Evolutionary conservation across 2,888 invertebrate genomes (phyloP).

Genomic region (Cryptosula pallasiana): DNA sequence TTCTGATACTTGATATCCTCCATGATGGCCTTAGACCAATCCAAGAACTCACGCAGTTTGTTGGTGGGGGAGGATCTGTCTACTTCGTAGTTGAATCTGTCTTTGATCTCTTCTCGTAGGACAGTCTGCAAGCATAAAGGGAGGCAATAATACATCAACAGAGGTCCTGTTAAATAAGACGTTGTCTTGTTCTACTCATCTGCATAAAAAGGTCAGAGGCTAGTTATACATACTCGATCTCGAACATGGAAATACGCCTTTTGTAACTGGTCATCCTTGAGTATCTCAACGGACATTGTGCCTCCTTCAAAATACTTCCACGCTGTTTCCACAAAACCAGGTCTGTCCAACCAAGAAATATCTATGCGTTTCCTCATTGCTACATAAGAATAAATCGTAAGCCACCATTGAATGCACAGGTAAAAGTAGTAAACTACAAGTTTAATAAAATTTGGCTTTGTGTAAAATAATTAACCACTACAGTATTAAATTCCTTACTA

Average conservation of each 20-base stretch:
- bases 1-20: conserved; percentile 50
- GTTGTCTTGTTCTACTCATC: too few relatives aligned
- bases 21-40: conserved; percentile 50
- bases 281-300: conserved; percentile 48
- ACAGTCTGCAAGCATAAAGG: conserved; percentile 38
- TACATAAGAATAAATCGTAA: not conserved
- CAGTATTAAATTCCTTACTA: too few relatives aligned
- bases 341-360: not conserved
- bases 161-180: too few relatives aligned
- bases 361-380: not conserved
- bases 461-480: too few relatives aligned
- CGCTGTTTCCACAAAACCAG: conserved; percentile 29
- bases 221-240: conserved; percentile 45
- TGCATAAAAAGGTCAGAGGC: too few relatives aligned
- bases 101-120: conserved; percentile 49
- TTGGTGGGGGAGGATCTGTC: conserved; percentile 51
- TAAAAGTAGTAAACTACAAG: too few relatives aligned
- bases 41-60: conserved; percentile 52
- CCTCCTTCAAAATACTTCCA: conserved; percentile 39
- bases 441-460: too few relatives aligned
- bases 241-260: conserved; percentile 49
- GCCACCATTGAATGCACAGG: not conserved
- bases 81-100: conserved; percentile 52
- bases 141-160: too few relatives aligned
- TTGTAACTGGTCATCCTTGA: conserved; percentile 48